Percentiles rank a stretch among this genome's conserved stretches.
These are phyloP conservation scores for Pollenia griseotomentosa DNA, from an alignment of 2,888 invertebrate genomes.

Conservation along the genomic window DNA sequence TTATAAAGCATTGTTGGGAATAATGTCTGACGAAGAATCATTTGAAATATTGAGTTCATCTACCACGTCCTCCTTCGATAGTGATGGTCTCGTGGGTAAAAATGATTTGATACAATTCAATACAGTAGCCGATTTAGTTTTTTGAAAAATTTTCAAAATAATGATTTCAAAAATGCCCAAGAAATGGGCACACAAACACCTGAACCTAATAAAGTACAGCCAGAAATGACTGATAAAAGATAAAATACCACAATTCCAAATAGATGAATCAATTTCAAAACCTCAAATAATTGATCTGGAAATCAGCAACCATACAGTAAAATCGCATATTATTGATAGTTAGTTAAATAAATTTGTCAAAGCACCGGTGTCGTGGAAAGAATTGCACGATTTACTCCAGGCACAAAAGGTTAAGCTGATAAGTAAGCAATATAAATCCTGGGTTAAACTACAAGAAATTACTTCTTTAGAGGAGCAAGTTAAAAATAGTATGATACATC, in stretches of 20 bases:
- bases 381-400: too few relatives aligned
- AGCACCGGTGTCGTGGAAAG: too few relatives aligned
- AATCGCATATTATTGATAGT: too few relatives aligned
- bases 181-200: conserved; percentile 9
- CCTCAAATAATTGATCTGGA: background rate
- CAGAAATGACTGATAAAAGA: background rate
- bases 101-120: conserved; percentile 16
- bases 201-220: background rate
- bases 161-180: conserved; percentile 35
- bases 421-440: background rate
- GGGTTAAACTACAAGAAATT: background rate
- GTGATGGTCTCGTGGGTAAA: conserved; percentile 1
- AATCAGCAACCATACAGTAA: background rate
- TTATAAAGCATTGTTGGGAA: background rate
- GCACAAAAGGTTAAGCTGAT: too few relatives aligned
- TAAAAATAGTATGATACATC: background rate
- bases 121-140: conserved; percentile 54
- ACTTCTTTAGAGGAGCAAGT: conserved; percentile 7
- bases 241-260: background rate
- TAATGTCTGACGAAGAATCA: conserved; percentile 83
- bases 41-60: conserved; percentile 83
- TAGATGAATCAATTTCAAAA: background rate
- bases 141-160: conserved; percentile 47
- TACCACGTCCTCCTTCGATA: conserved; percentile 78
- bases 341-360: too few relatives aligned